Conservation (phyloP, 2,113 vertebrate species). For the Channa maculata region DNA sequence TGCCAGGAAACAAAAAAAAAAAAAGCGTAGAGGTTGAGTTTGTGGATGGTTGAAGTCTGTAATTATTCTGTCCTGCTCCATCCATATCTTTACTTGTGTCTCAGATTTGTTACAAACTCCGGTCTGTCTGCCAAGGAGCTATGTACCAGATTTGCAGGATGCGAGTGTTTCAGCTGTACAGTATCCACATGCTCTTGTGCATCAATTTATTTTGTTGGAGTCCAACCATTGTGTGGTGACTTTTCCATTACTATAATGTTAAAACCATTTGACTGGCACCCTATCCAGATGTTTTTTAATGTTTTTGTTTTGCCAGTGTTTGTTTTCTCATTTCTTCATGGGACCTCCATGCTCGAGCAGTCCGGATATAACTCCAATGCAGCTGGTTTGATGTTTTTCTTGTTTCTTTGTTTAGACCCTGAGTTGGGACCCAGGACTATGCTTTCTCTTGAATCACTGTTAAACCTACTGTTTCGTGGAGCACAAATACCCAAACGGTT, state of each 20-base stretch:
- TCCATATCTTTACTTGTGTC: no score
- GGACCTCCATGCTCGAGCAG: no score
- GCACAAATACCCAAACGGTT: neutral
- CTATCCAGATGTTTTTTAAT: no score
- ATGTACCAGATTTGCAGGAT: neutral
- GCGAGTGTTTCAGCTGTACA: neutral
- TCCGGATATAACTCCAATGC: no score
- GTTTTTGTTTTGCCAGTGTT: no score
- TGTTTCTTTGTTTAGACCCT: no score
- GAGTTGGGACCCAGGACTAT: no score
- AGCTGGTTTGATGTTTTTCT: no score
- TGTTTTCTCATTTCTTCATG: no score
- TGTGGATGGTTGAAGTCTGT: slow-evolving; percentile 50
- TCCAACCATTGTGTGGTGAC: neutral
- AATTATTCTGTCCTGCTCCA: neutral
- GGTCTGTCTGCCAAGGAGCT: no score
- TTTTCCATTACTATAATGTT: neutral
- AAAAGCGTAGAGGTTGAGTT: slow-evolving; percentile 20
- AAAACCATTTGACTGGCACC: neutral
- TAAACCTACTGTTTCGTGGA: neutral
- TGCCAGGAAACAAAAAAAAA: neutral
- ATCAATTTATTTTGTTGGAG: no score
- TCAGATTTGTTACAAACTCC: slow-evolving; percentile 8
- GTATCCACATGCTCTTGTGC: slow-evolving; percentile 24
- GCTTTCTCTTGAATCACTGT: no score